Conservation (phyloP, 2,113 vertebrate species). For the Ceyx cyanopectus region DNA sequence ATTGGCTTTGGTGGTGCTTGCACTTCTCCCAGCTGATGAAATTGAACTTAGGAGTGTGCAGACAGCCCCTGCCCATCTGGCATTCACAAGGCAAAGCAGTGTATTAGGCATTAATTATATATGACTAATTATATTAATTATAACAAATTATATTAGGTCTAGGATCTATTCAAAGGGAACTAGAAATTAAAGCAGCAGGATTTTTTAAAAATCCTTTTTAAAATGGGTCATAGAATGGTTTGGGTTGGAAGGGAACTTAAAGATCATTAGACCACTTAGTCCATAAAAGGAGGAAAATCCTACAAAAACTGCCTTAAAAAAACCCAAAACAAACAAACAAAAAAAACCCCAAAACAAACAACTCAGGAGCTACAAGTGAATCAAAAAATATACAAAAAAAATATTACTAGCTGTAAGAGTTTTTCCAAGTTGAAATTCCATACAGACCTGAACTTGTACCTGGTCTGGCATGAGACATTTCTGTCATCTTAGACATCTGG, state of each 20-base stretch:
- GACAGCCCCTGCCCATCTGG: not conserved
- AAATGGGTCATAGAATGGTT: not conserved
- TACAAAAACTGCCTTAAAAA: not conserved
- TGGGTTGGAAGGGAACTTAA: too few relatives aligned
- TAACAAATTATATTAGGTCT: not conserved
- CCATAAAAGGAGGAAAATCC: not conserved
- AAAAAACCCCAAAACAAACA: not conserved
- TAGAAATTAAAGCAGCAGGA: conserved; percentile 23
- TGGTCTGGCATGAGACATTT: not conserved
- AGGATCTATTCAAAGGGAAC: conserved; percentile 16
- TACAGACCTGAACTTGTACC: not conserved
- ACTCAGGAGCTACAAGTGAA: not conserved
- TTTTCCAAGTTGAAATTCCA: not conserved
- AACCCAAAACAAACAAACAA: too few relatives aligned
- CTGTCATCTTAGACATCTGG: not conserved
- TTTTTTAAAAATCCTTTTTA: not conserved
- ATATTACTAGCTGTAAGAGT: not conserved
- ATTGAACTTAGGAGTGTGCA: not conserved
- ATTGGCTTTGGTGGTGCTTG: not conserved
- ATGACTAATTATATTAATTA: conserved; percentile 45
- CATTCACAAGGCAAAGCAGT: not conserved
- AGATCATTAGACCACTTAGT: not conserved
- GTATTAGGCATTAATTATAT: conserved; percentile 44
- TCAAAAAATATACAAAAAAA: not conserved
- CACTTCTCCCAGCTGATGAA: not conserved